Evolutionary conservation across 2,888 invertebrate genomes (phyloP).

Genomic region (Plagodis pulveraria): DNA sequence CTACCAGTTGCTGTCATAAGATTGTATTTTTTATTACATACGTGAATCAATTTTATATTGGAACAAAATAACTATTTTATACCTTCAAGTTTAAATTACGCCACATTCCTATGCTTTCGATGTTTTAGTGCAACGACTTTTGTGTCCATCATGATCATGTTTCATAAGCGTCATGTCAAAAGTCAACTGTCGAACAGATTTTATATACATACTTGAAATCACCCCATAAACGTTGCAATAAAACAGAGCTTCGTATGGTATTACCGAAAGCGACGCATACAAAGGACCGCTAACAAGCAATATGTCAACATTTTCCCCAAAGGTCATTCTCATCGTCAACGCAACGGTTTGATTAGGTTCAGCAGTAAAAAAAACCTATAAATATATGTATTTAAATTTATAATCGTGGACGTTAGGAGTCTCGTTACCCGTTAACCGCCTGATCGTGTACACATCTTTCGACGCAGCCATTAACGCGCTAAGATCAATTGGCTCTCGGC

Average conservation of each 20-base stretch:
- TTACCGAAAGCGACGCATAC: slow-evolving; percentile 34
- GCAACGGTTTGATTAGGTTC: slow-evolving; percentile 53
- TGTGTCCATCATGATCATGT: slow-evolving; percentile 22
- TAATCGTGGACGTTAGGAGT: slow-evolving; percentile 60
- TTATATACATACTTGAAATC: slow-evolving; percentile 19
- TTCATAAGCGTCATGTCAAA: slow-evolving; percentile 28
- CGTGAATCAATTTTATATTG: slow-evolving; percentile 8
- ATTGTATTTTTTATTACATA: slow-evolving; percentile 8
- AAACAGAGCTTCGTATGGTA: slow-evolving; percentile 35
- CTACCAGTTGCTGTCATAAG: slow-evolving; percentile 6
- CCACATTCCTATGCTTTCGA: slow-evolving; percentile 12
- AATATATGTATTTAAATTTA: slow-evolving; percentile 61
- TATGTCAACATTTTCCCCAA: slow-evolving; percentile 40
- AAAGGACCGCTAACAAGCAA: slow-evolving; percentile 34
- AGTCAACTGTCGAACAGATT: slow-evolving; percentile 27
- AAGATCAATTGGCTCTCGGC: slow-evolving; percentile 74
- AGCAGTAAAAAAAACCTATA: slow-evolving; percentile 55
- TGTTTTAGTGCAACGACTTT: slow-evolving; percentile 19
- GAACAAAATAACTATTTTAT: slow-evolving; percentile 9
- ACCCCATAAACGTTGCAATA: slow-evolving; percentile 29
- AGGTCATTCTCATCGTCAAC: slow-evolving; percentile 36
- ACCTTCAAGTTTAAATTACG: slow-evolving; percentile 2
- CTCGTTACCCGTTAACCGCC: slow-evolving; percentile 52
- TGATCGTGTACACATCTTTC: slow-evolving; percentile 67
- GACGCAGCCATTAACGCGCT: slow-evolving; percentile 72